phyloP scores from a whole-genome alignment of 2,888 invertebrate genomes.

The Agonum fuliginosum region DNA sequence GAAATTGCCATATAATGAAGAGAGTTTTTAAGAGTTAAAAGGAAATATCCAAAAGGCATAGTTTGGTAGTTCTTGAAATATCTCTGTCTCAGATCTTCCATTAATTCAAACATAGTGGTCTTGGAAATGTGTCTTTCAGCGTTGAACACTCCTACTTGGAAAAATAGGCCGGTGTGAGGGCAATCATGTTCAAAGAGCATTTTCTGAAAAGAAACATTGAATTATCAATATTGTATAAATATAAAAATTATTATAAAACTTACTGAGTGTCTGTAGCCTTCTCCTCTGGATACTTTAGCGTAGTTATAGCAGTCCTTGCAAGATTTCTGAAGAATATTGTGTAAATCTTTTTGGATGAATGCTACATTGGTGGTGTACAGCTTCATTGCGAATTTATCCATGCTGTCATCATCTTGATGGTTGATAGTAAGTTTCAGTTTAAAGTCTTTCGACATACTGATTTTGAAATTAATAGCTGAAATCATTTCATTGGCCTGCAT shows the following conservation, averaged over 20 bases:
- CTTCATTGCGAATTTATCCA: constrained; percentile 63
- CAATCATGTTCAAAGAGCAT: constrained; percentile 64
- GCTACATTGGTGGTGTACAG: background rate
- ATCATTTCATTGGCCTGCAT: constrained; percentile 67
- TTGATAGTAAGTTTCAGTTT: constrained; percentile 66
- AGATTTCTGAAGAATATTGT: constrained; percentile 65
- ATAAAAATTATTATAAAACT: constrained; percentile 59
- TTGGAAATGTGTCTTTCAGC: constrained; percentile 65
- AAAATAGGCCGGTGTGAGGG: constrained; percentile 66
- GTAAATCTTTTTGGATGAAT: constrained; percentile 31
- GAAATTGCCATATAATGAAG: background rate
- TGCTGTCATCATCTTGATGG: constrained; percentile 65
- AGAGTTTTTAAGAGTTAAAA: constrained; percentile 30
- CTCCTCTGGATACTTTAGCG: constrained; percentile 68
- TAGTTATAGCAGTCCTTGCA: constrained; percentile 68
- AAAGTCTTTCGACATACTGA: constrained; percentile 64
- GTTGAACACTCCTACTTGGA: constrained; percentile 64
- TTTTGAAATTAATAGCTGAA: constrained; percentile 66
- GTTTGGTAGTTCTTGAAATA: constrained; percentile 37
- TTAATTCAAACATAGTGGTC: constrained; percentile 5
- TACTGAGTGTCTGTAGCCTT: constrained; percentile 65
- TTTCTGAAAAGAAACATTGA: constrained; percentile 61
- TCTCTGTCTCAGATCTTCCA: constrained; percentile 18
- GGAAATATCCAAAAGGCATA: constrained; percentile 19
- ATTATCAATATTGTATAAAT: background rate